Evolutionary conservation across 2,113 vertebrate species (phyloP), one percentile per base, ranked within the genome.

Genomic region (Ranitomeya variabilis): DNA sequence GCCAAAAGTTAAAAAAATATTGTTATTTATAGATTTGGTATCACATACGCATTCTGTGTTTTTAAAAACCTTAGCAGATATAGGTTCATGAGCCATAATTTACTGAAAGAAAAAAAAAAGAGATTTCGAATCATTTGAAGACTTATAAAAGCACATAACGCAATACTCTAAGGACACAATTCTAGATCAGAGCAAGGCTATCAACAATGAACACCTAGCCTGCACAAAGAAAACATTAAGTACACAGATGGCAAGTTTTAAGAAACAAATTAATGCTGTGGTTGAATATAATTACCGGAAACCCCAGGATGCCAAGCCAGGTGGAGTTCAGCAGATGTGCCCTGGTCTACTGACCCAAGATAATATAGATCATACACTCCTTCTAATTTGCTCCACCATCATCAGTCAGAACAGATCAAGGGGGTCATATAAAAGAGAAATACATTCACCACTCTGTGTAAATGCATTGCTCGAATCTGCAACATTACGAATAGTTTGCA

Each of bases 261-360:
- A 83, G 81, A 52, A 67, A 67, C 45, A 83, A 83, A 69, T 83
- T 18, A 83, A 83, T 67, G 64, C 81, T 67, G 37, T 54, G 45
- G 37, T 83, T 67, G 12, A 83, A 67, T 52, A 69, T 67, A 83
- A 83, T 83, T 84, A 84, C 14, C 18, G 64, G 51, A 84, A 84
- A 84, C 82, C 60, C 18, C 82, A 84, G 59, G 64, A 69, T 31
- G 15, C 45, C 82, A 55, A 71, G 37, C 82, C 64, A 84, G 64
- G 82, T 69, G 82, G 37, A 69, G 52, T 51, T 71, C 52, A 52
- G 64, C 82, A 84, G 82, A 84, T 71, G 82, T 84, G 82, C 82
- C 66, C 82, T 55, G 51, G n/a, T 71, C 64, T 71, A 83, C 64
- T 84, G 82, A 84, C 82, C 82, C 82, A 71, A 55, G n/a, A 84